Evolutionary conservation across 2,113 vertebrate species (phyloP).

Genomic region (Orthochromis malagaraziensis): DNA sequence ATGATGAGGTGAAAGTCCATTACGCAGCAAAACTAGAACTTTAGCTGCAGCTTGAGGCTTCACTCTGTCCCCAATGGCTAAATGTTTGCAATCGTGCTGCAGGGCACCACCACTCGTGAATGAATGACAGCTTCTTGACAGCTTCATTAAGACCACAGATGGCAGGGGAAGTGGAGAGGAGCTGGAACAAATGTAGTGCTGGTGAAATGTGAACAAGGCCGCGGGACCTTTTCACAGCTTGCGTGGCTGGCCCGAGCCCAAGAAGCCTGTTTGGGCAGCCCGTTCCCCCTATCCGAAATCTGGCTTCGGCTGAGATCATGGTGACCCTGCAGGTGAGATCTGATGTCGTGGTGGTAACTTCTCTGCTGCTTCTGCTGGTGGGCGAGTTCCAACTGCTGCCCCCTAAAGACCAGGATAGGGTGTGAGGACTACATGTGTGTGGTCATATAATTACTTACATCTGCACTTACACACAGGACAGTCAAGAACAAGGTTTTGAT

Average conservation of each 20-base stretch:
- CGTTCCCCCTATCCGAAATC: neutral
- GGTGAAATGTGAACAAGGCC: constrained; percentile 46
- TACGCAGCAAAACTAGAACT: constrained; percentile 7
- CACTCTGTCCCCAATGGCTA: constrained; percentile 11
- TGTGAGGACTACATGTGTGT: neutral
- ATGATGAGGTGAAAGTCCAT: neutral
- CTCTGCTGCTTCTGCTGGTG: neutral
- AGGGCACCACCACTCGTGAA: constrained; percentile 45
- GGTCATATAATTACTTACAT: neutral
- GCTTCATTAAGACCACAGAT: constrained; percentile 69
- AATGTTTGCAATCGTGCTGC: constrained; percentile 24
- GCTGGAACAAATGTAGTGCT: constrained; percentile 53
- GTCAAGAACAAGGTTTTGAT: neutral
- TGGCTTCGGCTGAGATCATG: constrained; percentile 1
- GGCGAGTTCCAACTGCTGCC: neutral
- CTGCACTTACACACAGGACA: neutral
- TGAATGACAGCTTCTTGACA: constrained; percentile 64
- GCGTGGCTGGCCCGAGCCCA: constrained; percentile 43
- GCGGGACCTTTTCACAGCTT: constrained; percentile 58
- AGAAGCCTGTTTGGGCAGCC: constrained; percentile 31
- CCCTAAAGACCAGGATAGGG: neutral
- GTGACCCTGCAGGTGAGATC: constrained; percentile 38
- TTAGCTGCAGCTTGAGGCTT: neutral
- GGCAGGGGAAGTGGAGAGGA: constrained; percentile 44
- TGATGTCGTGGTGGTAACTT: neutral